Conservation (phyloP, 2,113 vertebrate genomes). For the Phaethon lepturus region DNA sequence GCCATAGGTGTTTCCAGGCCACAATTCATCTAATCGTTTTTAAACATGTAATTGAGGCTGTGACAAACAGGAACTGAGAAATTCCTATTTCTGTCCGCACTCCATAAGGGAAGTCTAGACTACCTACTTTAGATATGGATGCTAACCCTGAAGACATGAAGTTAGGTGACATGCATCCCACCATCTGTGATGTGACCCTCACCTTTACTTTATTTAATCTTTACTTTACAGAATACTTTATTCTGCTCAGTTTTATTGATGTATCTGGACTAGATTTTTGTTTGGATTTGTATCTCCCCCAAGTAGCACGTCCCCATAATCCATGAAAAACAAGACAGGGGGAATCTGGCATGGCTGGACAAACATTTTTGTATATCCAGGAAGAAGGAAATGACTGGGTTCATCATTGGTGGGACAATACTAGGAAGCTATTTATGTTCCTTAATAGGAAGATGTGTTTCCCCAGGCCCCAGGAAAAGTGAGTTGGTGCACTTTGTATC, state of each 20-base stretch:
- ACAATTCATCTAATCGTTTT: not conserved
- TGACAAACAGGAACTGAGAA: not conserved
- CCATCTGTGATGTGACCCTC: not conserved
- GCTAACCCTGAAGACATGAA: not conserved
- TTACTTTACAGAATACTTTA: not conserved
- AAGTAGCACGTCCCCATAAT: not conserved
- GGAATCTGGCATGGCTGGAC: not conserved
- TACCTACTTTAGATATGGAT: not conserved
- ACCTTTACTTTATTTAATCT: no score
- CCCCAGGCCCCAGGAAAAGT: not conserved
- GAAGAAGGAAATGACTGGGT: conserved; percentile 36
- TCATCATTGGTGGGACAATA: conserved; percentile 40
- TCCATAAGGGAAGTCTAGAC: not conserved
- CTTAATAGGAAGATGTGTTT: not conserved
- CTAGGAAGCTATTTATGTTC: conserved; percentile 14
- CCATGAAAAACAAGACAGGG: not conserved
- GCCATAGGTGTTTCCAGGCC: not conserved
- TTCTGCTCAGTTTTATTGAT: not conserved
- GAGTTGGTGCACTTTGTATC: not conserved
- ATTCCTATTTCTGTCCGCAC: not conserved
- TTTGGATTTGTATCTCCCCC: not conserved
- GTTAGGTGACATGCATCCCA: not conserved
- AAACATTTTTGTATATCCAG: not conserved
- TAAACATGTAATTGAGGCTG: not conserved
- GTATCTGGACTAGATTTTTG: not conserved